Evolutionary conservation across 2,113 vertebrate genomes (phyloP).

Genomic region (Lethenteron camtschaticum): DNA sequence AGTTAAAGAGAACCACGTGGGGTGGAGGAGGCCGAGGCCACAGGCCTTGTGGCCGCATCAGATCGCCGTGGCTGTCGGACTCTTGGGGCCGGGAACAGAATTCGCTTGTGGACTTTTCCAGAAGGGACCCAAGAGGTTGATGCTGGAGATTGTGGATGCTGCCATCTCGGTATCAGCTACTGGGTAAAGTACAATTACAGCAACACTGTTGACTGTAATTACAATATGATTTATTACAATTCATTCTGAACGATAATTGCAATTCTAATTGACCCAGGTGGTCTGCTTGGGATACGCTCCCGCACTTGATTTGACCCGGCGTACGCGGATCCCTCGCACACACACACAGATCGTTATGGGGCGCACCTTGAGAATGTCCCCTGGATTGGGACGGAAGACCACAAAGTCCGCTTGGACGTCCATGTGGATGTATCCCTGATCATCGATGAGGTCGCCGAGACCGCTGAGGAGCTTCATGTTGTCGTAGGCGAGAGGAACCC

Average conservation of each 20-base stretch:
- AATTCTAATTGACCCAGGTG: neutral
- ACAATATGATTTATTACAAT: neutral
- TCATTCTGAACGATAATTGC: neutral
- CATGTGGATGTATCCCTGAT: conserved; percentile 66
- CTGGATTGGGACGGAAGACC: conserved; percentile 46
- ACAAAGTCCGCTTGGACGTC: conserved; percentile 63
- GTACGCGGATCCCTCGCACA: neutral
- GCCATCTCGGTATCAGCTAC: no score
- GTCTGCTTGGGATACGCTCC: neutral
- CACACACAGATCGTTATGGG: neutral
- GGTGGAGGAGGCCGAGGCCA: no score
- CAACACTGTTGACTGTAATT: neutral
- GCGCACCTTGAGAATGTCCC: conserved; percentile 50
- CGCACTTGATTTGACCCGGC: neutral
- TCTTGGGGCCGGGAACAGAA: no score
- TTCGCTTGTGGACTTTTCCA: no score
- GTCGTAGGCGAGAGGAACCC: conserved; percentile 70
- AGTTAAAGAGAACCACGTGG: no score
- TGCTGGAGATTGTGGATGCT: no score
- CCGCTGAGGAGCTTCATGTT: conserved; percentile 41
- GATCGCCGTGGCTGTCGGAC: no score
- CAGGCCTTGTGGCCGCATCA: no score
- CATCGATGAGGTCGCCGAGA: conserved; percentile 59
- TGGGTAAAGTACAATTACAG: neutral
- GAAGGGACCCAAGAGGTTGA: no score